Conservation (phyloP, 1,140 invertebrate species). For the Bicyclus anynana region DNA sequence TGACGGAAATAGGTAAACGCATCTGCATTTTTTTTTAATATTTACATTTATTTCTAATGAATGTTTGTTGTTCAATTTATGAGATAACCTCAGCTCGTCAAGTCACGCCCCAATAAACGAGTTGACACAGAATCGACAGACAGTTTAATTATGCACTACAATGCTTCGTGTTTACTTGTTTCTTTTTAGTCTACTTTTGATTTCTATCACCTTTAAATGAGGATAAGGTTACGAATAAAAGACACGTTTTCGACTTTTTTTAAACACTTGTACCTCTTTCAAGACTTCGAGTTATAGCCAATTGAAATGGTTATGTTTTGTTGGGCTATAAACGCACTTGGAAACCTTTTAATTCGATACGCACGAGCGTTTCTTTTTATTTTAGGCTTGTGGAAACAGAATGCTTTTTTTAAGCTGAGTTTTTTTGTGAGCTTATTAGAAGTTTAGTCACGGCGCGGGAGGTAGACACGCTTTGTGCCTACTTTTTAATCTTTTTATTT, state of each 20-base stretch:
- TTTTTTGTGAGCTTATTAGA: neutral
- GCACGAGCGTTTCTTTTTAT: neutral
- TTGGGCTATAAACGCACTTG: neutral
- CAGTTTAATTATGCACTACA: conserved; percentile 14
- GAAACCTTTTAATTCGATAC: neutral
- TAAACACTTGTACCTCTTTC: neutral
- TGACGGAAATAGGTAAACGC: too few relatives aligned
- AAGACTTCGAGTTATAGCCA: too few relatives aligned
- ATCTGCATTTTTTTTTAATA: too few relatives aligned
- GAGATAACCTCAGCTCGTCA: conserved; percentile 1
- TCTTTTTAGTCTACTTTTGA: neutral
- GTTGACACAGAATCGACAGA: conserved; percentile 14
- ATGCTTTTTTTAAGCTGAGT: neutral
- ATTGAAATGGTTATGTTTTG: too few relatives aligned
- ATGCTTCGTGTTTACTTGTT: neutral
- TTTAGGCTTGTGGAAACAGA: neutral
- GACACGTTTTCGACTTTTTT: neutral
- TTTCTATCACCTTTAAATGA: conserved; percentile 9
- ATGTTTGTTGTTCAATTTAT: neutral
- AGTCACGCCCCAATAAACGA: conserved; percentile 21
- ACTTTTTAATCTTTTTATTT: neutral
- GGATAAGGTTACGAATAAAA: conserved; percentile 13
- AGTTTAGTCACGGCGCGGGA: neutral
- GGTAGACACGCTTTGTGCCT: neutral
- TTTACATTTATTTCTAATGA: too few relatives aligned